A percentile compares a stretch with the other conserved stretches of the same genome.
Evolutionary conservation across 2,888 invertebrate species (phyloP).

Genomic region (Pollenia angustigena): DNA sequence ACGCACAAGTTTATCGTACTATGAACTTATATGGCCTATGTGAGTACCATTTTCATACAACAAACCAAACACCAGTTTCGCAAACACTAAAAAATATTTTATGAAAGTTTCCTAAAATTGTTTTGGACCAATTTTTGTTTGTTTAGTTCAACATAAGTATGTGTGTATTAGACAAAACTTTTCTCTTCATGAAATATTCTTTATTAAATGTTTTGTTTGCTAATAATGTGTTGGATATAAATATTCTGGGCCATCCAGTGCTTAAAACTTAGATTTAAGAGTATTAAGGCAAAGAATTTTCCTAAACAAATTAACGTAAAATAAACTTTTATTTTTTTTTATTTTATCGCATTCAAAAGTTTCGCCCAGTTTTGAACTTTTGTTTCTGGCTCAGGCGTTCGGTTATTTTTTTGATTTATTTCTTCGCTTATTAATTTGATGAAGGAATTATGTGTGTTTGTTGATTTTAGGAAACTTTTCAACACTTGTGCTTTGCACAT

Average conservation of each 20-base stretch:
- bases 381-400: not conserved
- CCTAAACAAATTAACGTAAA: not conserved
- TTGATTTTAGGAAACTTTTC: not conserved
- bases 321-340: not conserved
- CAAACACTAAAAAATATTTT: not conserved
- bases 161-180: constrained; percentile 1
- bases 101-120: not conserved
- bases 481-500: not conserved
- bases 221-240: not conserved
- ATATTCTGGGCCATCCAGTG: not conserved
- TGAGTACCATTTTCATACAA: not conserved
- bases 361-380: too few species aligned
- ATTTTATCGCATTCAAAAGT: not conserved
- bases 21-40: too few species aligned
- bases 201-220: not conserved
- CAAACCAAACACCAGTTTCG: not conserved
- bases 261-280: not conserved
- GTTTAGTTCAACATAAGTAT: not conserved
- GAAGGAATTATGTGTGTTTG: not conserved
- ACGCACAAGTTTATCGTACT: too few species aligned
- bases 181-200: not conserved
- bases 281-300: not conserved
- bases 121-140: constrained; percentile 4
- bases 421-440: constrained; percentile 7
- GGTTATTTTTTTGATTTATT: not conserved